Evolutionary conservation across 2,113 vertebrate species (phyloP), one percentile per base, ranked within the genome.

Genomic region (Synodontis membranacea): DNA sequence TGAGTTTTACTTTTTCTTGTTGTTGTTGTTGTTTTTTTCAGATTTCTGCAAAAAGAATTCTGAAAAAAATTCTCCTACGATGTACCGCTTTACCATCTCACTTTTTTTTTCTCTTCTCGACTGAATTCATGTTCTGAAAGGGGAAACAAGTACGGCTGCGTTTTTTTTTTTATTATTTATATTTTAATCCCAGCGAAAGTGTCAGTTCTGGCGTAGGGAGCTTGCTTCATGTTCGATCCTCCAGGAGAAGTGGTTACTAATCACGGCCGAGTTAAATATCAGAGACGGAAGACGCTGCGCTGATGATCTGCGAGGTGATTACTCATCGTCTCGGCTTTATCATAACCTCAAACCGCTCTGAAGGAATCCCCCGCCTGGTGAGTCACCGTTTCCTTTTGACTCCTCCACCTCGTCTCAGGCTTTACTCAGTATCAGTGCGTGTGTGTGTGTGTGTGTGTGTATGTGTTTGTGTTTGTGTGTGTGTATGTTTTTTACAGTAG

Each of bases 361-460:
- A 79, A 85, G 84, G 84, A 80, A 86, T 80, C 84, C 84, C 85
- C 85, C 78, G 79, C 79, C 52, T 60, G 66, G 52, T 86, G 85
- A 86, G 37, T 86, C 85, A 86, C n/a, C 19, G 19, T 25, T 75
- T 86, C 68, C 64, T 82, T 42, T 25, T 46, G 68, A 74, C 68
- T 82, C 56, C 39, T 28, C 78, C 64, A 42, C 42, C 37, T 60
- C n/a, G n/a, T 84, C 83, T 84, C 54, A 44, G 9, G 31, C 66
- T 82, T 85, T 82, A 72, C 44, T 84, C 54, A 4, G 10, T 7
- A 17, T 74, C 39, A 58, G 31, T 34, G 5, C 17, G n/a, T 52
- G 46, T 21, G 75, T 78, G 46, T 75, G 72, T 78, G n/a, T 50
- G 46, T 52, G 75, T 79, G 28, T 79, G 75, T 78, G 75, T 50